Evolutionary conservation across 2,113 vertebrate genomes (phyloP).

Genomic region (Takifugu bimaculatus): DNA sequence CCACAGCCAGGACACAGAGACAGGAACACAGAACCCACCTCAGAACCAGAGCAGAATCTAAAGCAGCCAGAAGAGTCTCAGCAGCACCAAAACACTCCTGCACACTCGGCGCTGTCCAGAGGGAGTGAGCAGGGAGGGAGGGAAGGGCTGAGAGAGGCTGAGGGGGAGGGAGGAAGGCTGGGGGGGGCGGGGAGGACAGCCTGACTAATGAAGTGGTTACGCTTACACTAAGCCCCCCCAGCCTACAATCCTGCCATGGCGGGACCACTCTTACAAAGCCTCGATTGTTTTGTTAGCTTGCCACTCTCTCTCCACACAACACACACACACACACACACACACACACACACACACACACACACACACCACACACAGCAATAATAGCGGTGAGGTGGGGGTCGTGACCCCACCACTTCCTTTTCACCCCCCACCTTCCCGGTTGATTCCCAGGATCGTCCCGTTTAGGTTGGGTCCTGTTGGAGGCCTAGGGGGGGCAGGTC

Average conservation of each 20-base stretch:
- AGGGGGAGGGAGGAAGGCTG: slow-evolving; percentile 29
- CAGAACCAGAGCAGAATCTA: not conserved
- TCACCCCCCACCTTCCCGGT: not conserved
- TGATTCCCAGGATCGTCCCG: no score
- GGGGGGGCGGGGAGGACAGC: slow-evolving; percentile 46
- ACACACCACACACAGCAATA: slow-evolving; percentile 23
- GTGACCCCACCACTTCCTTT: slow-evolving; percentile 24
- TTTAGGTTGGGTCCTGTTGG: not conserved
- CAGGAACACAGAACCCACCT: slow-evolving; percentile 36
- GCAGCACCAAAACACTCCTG: slow-evolving; percentile 4
- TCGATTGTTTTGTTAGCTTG: slow-evolving; percentile 59
- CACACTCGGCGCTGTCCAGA: slow-evolving; percentile 8
- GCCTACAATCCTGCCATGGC: slow-evolving; percentile 51
- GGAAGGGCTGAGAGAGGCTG: slow-evolving; percentile 31
- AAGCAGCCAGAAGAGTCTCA: slow-evolving; percentile 6
- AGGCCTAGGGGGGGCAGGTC: no score
- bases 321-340: slow-evolving; percentile 16
- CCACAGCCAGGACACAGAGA: no score
- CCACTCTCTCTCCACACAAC: no score
- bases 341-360: slow-evolving; percentile 9
- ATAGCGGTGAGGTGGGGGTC: not conserved
- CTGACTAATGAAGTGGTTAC: slow-evolving; percentile 69
- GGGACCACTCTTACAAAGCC: slow-evolving; percentile 66
- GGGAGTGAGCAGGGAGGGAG: slow-evolving; percentile 41
- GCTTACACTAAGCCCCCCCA: slow-evolving; percentile 47